These are phyloP conservation scores for Hedya salicella DNA, from an alignment of 2,888 invertebrate genomes.

Conservation along the genomic window DNA sequence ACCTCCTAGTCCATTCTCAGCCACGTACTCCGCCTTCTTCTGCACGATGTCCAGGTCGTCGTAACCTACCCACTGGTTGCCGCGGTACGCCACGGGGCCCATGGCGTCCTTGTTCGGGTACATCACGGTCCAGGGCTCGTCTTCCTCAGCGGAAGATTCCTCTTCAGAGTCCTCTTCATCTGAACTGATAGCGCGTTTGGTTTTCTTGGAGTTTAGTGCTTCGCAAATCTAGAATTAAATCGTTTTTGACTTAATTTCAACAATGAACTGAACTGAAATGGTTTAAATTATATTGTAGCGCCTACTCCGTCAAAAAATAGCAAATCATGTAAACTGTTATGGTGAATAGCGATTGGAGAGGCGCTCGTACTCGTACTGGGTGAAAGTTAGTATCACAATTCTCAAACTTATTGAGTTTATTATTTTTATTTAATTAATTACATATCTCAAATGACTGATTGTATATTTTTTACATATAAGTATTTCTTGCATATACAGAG, in stretches of 20 bases:
- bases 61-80: conserved; percentile 97
- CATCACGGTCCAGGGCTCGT: conserved; percentile 89
- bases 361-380: too few species aligned
- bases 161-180: conserved; percentile 67
- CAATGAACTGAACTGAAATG: background rate
- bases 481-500: too few species aligned
- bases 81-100: conserved; percentile 94
- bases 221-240: conserved; percentile 90
- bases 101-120: conserved; percentile 92
- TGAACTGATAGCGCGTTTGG: conserved; percentile 63
- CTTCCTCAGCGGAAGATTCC: conserved; percentile 76
- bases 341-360: too few species aligned
- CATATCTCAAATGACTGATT: too few species aligned
- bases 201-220: conserved; percentile 82
- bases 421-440: too few species aligned
- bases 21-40: conserved; percentile 94
- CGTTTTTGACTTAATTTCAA: conserved; percentile 5
- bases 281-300: too few species aligned
- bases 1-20: conserved; percentile 93
- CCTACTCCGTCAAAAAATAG: too few species aligned
- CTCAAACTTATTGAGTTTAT: too few species aligned
- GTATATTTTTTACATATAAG: too few species aligned
- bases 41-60: conserved; percentile 94
- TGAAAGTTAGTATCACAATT: too few species aligned
- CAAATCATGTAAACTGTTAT: too few species aligned